Evolutionary conservation across 2,888 invertebrate genomes (phyloP).

Genomic region (Pycnomerus fuliginosus): DNA sequence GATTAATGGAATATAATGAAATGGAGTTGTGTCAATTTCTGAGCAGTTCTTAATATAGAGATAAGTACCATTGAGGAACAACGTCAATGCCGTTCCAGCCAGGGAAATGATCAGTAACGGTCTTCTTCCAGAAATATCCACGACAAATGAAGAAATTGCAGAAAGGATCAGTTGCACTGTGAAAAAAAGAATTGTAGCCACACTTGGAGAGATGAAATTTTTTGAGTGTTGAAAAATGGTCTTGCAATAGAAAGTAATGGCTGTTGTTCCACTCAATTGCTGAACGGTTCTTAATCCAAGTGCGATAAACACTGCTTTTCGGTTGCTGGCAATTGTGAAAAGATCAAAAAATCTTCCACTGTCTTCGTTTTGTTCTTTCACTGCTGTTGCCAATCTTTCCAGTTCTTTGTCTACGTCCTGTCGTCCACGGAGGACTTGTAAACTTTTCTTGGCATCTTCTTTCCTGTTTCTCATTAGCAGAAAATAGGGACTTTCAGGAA

Average conservation of each 20-base stretch:
- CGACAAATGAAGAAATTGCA: conserved; percentile 58
- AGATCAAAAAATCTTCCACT: conserved; percentile 58
- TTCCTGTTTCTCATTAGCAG: conserved; percentile 49
- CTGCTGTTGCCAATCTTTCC: conserved; percentile 38
- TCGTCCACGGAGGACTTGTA: conserved; percentile 54
- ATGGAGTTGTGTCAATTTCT: conserved; percentile 42
- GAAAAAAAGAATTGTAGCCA: conserved; percentile 44
- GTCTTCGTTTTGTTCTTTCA: conserved; percentile 53
- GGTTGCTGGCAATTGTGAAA: conserved; percentile 57
- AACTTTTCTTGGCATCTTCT: conserved; percentile 53
- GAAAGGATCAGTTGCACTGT: conserved; percentile 61
- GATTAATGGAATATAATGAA: conserved; percentile 52
- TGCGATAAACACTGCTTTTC: conserved; percentile 64
- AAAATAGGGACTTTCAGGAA: conserved; percentile 63
- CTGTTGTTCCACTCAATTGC: conserved; percentile 62
- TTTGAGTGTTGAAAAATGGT: conserved; percentile 51
- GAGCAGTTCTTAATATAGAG: conserved; percentile 51
- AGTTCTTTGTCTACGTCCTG: conserved; percentile 54
- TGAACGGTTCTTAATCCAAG: conserved; percentile 60
- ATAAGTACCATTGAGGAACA: conserved; percentile 51
- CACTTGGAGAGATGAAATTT: conserved; percentile 49
- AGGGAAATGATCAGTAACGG: conserved; percentile 57
- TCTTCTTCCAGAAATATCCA: conserved; percentile 59
- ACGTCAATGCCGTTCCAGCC: conserved; percentile 49
- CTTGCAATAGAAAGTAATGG: conserved; percentile 64